Conservation (phyloP, 2,888 invertebrate genomes). For the Drosophila suboccidentalis region DNA sequence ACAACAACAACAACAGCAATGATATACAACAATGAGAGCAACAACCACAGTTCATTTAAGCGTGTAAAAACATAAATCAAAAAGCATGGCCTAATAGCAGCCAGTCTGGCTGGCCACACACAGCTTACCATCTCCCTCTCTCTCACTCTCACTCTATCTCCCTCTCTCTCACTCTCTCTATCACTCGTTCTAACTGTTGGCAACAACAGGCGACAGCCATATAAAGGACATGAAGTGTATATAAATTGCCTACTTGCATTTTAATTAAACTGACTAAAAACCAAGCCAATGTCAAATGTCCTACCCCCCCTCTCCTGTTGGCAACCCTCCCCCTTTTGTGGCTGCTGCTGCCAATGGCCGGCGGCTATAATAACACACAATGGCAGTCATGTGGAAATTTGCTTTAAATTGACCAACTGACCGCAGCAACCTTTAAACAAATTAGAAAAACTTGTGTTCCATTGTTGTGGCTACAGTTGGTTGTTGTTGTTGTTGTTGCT, state of each 20-base stretch:
- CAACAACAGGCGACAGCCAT: slow-evolving; percentile 44
- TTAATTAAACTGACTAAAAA: slow-evolving; percentile 79
- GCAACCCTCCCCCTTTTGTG: not conserved
- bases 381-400: slow-evolving; percentile 73
- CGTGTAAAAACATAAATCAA: slow-evolving; percentile 80
- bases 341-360: slow-evolving; percentile 37
- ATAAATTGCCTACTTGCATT: slow-evolving; percentile 81
- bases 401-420: slow-evolving; percentile 79
- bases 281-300: slow-evolving; percentile 72
- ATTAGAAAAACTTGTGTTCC: slow-evolving; percentile 60
- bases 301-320: no score
- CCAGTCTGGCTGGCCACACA: slow-evolving; percentile 55
- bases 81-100: slow-evolving; percentile 71
- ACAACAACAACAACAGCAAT: slow-evolving; percentile 14
- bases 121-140: not conserved
- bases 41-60: slow-evolving; percentile 72
- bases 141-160: no score
- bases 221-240: slow-evolving; percentile 74
- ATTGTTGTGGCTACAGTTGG: slow-evolving; percentile 47
- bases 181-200: slow-evolving; percentile 4
- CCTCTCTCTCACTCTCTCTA: no score
- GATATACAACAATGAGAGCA: slow-evolving; percentile 24
- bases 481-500: slow-evolving; percentile 10
- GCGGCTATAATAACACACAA: slow-evolving; percentile 61
- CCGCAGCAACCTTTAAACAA: slow-evolving; percentile 74